Evolutionary conservation across 2,113 vertebrate species (phyloP).

Genomic region (Litocranius walleri): DNA sequence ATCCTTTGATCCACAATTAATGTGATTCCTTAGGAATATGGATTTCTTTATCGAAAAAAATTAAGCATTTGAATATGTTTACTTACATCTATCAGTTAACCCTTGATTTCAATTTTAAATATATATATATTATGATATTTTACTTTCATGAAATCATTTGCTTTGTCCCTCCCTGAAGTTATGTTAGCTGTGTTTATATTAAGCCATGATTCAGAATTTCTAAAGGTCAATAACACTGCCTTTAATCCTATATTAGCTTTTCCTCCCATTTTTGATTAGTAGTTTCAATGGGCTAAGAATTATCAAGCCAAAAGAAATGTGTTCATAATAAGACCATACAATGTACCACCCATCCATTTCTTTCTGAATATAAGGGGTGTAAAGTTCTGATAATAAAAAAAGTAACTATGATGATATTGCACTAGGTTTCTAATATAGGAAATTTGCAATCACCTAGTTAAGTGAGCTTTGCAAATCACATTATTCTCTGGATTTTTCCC

Average conservation of each 20-base stretch:
- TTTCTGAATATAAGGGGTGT: neutral
- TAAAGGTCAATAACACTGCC: neutral
- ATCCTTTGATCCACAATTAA: neutral
- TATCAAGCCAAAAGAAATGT: neutral
- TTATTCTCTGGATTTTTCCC: neutral
- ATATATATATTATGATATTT: neutral
- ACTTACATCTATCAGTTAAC: neutral
- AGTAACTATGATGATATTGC: neutral
- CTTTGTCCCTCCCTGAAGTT: neutral
- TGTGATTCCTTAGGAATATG: neutral
- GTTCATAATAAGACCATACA: neutral
- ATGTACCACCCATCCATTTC: neutral
- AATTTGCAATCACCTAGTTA: neutral
- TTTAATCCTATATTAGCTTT: neutral
- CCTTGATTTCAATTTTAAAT: neutral
- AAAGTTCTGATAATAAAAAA: neutral
- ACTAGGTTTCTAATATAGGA: neutral
- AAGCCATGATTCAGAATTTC: neutral
- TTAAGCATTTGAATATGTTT: neutral
- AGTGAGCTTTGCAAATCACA: neutral
- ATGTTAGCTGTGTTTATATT: neutral
- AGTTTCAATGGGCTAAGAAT: neutral
- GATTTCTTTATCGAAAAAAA: neutral
- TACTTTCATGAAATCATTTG: neutral
- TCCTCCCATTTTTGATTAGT: neutral